A percentile compares a stretch with the other conserved stretches of the same genome.
Evolutionary conservation across 2,888 invertebrate species (phyloP).

Genomic region (Leistus spinibarbis): DNA sequence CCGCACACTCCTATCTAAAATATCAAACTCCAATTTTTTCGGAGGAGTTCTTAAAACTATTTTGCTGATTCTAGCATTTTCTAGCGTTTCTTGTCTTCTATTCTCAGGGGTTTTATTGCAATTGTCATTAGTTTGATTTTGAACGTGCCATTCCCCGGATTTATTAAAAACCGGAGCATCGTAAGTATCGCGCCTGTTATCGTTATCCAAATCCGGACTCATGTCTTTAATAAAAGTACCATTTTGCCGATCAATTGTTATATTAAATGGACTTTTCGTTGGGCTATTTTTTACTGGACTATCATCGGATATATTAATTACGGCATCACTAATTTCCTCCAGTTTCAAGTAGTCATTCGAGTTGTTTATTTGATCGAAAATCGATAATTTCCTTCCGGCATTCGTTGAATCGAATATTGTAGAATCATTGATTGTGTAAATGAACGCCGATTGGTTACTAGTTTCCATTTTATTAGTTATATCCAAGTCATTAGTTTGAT

Average conservation of each 20-base stretch:
- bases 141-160: constrained; percentile 12
- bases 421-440: background rate
- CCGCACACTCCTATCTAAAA: constrained; percentile 1
- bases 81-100: background rate
- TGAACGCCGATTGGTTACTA: background rate
- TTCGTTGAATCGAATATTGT: background rate
- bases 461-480: no score
- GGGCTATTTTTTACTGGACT: background rate
- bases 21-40: background rate
- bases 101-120: background rate
- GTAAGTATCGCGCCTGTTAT: background rate
- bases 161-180: constrained; percentile 12
- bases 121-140: background rate
- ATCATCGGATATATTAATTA: constrained; percentile 14
- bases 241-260: background rate
- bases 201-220: background rate
- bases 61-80: background rate
- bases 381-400: background rate
- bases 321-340: constrained; percentile 11
- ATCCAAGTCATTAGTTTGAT: no score
- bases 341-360: background rate
- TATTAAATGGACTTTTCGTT: background rate
- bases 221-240: background rate
- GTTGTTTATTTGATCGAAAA: background rate
- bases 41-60: background rate